Conservation (phyloP, 2,888 invertebrate species). For the Macrophya annulata region DNA sequence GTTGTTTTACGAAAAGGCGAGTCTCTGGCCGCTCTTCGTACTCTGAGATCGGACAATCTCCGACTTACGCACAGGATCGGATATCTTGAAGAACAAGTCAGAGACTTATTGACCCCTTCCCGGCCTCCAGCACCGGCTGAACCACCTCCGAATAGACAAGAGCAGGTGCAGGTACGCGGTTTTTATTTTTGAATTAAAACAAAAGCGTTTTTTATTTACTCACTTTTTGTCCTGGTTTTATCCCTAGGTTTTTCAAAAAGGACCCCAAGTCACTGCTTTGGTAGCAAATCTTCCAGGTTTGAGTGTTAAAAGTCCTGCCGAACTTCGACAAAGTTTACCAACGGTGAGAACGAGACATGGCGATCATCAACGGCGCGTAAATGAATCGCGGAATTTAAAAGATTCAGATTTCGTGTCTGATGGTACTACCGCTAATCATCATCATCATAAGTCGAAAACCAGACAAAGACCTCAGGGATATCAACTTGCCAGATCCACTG, state of each 20-base stretch:
- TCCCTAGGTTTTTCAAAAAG: constrained; percentile 87
- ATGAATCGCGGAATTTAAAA: constrained; percentile 75
- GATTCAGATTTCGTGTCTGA: constrained; percentile 81
- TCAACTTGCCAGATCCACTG: constrained; percentile 73
- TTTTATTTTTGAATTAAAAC: constrained; percentile 4
- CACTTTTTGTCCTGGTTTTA: constrained; percentile 63
- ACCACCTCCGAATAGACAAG: constrained; percentile 68
- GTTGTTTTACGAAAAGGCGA: constrained; percentile 82
- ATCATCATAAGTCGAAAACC: constrained; percentile 82
- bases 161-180: constrained; percentile 74
- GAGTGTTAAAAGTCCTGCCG: constrained; percentile 76
- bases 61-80: constrained; percentile 93
- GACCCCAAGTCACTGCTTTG: constrained; percentile 89
- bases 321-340: constrained; percentile 73
- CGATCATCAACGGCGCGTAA: constrained; percentile 65
- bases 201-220: background rate
- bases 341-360: constrained; percentile 69
- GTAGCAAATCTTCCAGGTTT: constrained; percentile 85
- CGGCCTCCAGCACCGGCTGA: constrained; percentile 68
- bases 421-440: constrained; percentile 80
- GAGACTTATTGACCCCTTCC: constrained; percentile 73
- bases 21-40: constrained; percentile 73
- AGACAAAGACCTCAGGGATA: constrained; percentile 68
- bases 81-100: constrained; percentile 93
- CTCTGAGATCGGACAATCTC: constrained; percentile 89